A percentile compares a stretch with the other conserved stretches of the same genome.
Evolutionary conservation across 2,888 invertebrate species (phyloP).

Genomic region (Thysanoteuthis rhombus): DNA sequence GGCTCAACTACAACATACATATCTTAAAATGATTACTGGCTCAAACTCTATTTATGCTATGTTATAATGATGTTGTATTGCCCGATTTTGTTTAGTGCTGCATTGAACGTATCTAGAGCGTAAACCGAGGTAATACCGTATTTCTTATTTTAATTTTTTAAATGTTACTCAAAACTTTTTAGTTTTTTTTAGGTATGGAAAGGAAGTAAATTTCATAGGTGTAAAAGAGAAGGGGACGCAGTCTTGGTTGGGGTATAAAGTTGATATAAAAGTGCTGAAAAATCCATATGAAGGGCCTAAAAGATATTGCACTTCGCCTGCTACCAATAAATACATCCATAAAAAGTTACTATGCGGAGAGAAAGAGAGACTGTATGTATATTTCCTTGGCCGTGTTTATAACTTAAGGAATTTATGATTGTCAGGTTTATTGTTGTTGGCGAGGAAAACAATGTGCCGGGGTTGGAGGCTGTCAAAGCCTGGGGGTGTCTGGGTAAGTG

Average conservation of each 20-base stretch:
- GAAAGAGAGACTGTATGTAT: not conserved
- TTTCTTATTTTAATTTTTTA: not conserved
- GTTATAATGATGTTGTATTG: too few relatives aligned
- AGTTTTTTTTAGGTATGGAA: not conserved
- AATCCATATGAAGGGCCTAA: not conserved
- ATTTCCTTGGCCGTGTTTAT: not conserved
- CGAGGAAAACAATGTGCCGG: not conserved
- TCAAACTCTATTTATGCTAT: too few relatives aligned
- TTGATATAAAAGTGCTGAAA: not conserved
- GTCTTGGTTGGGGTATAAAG: not conserved
- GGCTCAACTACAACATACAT: too few relatives aligned
- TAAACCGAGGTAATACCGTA: too few relatives aligned
- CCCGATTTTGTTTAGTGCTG: too few relatives aligned
- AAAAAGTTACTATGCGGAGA: not conserved
- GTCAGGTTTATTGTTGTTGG: constrained; percentile 18
- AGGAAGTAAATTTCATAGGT: not conserved
- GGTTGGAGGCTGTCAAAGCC: not conserved
- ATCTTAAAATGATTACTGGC: too few relatives aligned
- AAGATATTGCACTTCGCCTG: not conserved
- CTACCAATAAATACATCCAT: not conserved
- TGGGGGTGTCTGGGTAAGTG: not conserved
- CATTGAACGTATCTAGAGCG: too few relatives aligned
- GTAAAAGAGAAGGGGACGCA: not conserved
- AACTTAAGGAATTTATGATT: constrained; percentile 25
- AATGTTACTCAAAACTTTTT: not conserved